Conservation (phyloP, 2,888 invertebrate species). For the Schizotus pectinicornis region DNA sequence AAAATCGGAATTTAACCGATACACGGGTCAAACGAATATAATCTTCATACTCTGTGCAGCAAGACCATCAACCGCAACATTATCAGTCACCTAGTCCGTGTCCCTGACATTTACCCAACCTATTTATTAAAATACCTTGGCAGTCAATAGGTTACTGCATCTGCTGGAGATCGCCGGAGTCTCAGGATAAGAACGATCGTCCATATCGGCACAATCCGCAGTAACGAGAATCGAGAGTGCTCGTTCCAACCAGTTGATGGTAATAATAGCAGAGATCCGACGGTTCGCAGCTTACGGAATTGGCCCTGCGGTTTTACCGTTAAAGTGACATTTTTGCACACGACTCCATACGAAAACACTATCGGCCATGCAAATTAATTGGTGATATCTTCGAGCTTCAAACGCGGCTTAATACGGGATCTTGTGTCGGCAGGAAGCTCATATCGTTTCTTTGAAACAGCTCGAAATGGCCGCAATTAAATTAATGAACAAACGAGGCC, state of each 20-base stretch:
- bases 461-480: constrained; percentile 10
- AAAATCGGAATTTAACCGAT: constrained; percentile 46
- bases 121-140: constrained; percentile 8
- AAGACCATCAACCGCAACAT: no score
- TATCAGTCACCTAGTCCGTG: background rate
- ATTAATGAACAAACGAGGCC: constrained; percentile 17
- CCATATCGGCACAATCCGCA: background rate
- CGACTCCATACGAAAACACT: no score
- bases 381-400: background rate
- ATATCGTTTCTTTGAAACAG: constrained; percentile 1
- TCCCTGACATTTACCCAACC: constrained; percentile 11
- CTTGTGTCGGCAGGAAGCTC: background rate
- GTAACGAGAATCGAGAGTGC: background rate
- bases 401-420: background rate
- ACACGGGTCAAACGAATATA: constrained; percentile 28
- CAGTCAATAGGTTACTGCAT: constrained; percentile 3
- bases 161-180: constrained; percentile 1
- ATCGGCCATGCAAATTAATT: no score
- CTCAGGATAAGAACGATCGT: background rate
- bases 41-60: background rate
- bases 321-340: no score
- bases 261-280: no score
- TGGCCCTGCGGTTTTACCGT: no score
- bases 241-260: no score
- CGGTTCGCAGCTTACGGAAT: no score